Evolutionary conservation across 1,140 invertebrate species (phyloP), one percentile per base, ranked within the genome.

Genomic region (Formica selysi): DNA sequence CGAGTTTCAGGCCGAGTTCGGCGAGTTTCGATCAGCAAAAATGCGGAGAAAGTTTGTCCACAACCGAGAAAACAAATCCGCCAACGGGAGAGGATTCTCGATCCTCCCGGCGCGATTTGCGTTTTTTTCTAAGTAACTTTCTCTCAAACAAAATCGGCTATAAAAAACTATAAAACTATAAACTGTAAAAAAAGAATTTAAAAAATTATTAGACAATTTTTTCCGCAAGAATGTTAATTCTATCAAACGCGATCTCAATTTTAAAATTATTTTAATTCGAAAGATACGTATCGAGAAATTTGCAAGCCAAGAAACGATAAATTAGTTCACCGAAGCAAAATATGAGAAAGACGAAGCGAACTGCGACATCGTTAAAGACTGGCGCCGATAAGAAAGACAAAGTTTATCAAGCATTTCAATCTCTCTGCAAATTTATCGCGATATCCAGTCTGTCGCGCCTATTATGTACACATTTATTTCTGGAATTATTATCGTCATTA

Each of bases 1-100:
- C 87, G 38, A 62, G 61, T 68, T 86, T 89, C 64, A 76, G 68
- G 67, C 29, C 57, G 54, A 73, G 44, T 62, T 62, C 10, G 59
- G 59, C 26, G 32, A 68, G 64, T 68, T 51, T 44, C 10, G 64
- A 36, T 11, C 16, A 22, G 65, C 48, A 81, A 73, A 81, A 81
- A 61, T 73, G 67, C 51, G 36, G 61, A 85, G 73, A 76, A 67
- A 85, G 59, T 32, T 32, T 3, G 32, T 48, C 36, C 16, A 19
- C 74, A 44, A 78, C 16, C 38, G 26, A 26, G 8, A 36, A 16
- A 22, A 59, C 70, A 26, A 76, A 76, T 62, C 19, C 38, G 57
- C 48, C 36, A 59, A 19, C n/a, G 61, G 2, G 22, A 59, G 51
- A 57, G n/a, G 7, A 54, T 36, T n/a, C 54, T 59, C 61, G 48